phyloP scores from a whole-genome alignment of 1,140 invertebrate species.

The Zelostemma sp. region DNA sequence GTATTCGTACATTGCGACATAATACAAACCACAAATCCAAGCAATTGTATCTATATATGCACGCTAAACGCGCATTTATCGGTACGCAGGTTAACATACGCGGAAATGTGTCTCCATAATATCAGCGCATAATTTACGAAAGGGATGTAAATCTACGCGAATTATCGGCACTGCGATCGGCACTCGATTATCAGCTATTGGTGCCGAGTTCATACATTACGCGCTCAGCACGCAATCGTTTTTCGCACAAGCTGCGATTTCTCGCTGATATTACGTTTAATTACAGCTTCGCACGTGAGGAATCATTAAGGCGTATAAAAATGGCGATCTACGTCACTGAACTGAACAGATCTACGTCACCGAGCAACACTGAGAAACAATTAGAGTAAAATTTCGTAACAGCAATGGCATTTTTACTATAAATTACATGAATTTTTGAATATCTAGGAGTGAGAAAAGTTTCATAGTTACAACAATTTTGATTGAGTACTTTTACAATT shows the following conservation, averaged over 20 bases:
- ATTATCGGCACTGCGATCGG: slow-evolving; percentile 29
- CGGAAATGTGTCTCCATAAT: slow-evolving; percentile 35
- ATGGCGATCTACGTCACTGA: no score
- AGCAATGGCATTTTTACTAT: no score
- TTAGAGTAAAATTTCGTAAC: no score
- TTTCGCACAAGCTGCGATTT: slow-evolving; percentile 16
- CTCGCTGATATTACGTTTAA: slow-evolving; percentile 14
- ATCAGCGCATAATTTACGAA: slow-evolving; percentile 30
- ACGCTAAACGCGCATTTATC: slow-evolving; percentile 35
- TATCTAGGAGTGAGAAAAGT: no score
- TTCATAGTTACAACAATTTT: no score
- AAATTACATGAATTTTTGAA: no score
- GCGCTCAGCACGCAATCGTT: slow-evolving; percentile 15
- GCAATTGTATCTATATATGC: slow-evolving; percentile 23
- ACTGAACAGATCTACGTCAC: no score
- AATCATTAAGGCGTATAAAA: no score
- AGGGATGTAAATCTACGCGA: slow-evolving; percentile 11
- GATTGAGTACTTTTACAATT: no score
- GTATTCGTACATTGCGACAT: slow-evolving; percentile 18
- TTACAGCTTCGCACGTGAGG: not conserved
- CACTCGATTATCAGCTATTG: slow-evolving; percentile 25
- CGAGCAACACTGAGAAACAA: no score
- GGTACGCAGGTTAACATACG: slow-evolving; percentile 35
- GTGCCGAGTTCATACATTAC: slow-evolving; percentile 11
- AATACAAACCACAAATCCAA: slow-evolving; percentile 17